A percentile compares a stretch with the other conserved stretches of the same genome.
These are phyloP conservation scores for Dromaius novaehollandiae DNA, from an alignment of 2,113 vertebrate species.

Conservation along the genomic window DNA sequence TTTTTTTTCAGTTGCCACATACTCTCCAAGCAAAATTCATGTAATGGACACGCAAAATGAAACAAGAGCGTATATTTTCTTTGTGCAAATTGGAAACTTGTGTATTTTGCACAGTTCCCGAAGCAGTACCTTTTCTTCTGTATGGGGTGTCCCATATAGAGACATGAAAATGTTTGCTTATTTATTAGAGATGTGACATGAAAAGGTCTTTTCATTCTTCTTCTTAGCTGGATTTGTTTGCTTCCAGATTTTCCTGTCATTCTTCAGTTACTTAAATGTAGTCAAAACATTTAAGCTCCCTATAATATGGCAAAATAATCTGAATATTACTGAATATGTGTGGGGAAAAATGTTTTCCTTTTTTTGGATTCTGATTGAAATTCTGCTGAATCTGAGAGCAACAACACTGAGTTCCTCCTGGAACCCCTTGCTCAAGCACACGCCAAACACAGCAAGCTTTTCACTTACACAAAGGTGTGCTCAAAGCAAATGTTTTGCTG, in stretches of 20 bases:
- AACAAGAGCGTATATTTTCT: neutral
- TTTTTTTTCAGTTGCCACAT: neutral
- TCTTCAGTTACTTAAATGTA: neutral
- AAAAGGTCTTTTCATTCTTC: neutral
- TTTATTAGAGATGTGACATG: neutral
- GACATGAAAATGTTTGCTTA: neutral
- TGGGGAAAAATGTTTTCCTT: neutral
- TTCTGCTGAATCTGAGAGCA: neutral
- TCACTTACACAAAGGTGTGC: slow-evolving; percentile 38
- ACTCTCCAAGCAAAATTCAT: neutral
- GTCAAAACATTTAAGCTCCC: neutral
- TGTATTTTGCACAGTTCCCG: neutral
- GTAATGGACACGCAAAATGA: neutral
- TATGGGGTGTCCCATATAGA: neutral
- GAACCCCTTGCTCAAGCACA: slow-evolving; percentile 15
- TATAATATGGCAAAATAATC: neutral
- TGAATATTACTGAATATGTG: neutral
- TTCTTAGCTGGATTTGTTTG: neutral
- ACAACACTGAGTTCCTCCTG: neutral
- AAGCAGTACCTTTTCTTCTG: neutral
- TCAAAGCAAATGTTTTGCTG: slow-evolving; percentile 42
- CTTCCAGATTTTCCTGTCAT: neutral
- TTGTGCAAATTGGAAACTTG: neutral
- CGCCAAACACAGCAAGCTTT: neutral
- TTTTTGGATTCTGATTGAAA: neutral